phyloP scores from a whole-genome alignment of 2,888 invertebrate genomes.

The Anticlea derivata region DNA sequence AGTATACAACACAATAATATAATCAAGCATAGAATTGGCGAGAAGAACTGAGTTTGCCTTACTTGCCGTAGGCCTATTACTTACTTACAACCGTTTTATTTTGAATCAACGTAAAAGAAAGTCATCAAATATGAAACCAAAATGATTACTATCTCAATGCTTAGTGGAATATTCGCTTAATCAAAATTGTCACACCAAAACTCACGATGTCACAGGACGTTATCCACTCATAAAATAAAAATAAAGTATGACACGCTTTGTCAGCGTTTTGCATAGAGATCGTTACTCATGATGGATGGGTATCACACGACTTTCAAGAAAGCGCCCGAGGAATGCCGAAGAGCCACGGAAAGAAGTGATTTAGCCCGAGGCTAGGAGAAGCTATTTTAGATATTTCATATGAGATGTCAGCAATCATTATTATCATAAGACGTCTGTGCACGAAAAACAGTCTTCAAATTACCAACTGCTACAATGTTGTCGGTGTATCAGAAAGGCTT shows the following conservation, averaged over 20 bases:
- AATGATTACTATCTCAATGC: no score
- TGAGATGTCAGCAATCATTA: slow-evolving; percentile 57
- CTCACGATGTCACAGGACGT: neutral
- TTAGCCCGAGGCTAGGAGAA: slow-evolving; percentile 48
- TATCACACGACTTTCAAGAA: slow-evolving; percentile 60
- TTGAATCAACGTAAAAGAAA: no score
- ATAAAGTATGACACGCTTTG: slow-evolving; percentile 54
- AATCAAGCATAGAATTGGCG: no score
- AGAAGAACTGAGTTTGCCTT: no score
- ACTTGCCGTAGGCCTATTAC: no score
- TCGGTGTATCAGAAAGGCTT: no score
- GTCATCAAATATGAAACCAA: no score
- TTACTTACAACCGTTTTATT: no score
- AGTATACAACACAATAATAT: no score
- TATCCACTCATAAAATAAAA: slow-evolving; percentile 24
- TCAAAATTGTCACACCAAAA: slow-evolving; percentile 8
- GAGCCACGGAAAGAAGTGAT: slow-evolving; percentile 44
- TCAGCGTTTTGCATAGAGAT: slow-evolving; percentile 74
- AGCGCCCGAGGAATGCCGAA: slow-evolving; percentile 49
- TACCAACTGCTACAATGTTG: no score
- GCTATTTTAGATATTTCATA: slow-evolving; percentile 65
- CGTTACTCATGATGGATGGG: slow-evolving; percentile 73
- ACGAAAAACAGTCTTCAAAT: no score
- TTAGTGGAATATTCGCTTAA: no score
- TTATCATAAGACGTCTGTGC: neutral